Base-by-base conservation (phyloP, 2,113 vertebrate species). In the Salvelinus sp. region DNA sequence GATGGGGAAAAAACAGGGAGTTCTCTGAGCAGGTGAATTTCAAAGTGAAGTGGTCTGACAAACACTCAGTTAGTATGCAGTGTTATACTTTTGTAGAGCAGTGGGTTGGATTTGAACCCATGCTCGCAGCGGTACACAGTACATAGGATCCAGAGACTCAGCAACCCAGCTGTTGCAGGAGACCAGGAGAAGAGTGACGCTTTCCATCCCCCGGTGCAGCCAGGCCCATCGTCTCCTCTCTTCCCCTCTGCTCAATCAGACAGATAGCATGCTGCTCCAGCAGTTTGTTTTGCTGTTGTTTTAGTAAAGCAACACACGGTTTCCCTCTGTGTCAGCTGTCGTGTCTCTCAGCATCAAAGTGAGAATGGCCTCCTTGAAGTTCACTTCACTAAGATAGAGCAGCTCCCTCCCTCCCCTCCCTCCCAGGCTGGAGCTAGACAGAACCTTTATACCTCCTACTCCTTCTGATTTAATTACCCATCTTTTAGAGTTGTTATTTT, bases 211-310 rank as follows among this genome's bases (percentile, higher is more conserved):
- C 48, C 16, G 50, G 70, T 71, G 70, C 50, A 58, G 13, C 70
- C 48, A 28, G n/a, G 33, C 48, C 50, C 27, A 5, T 6, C 13
- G 14, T 18, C 3, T 16, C 50, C 13, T 54, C 50, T 14, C 50
- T 14, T 54, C 50, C 0, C 16, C 16, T 54, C 58, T 23, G 58
- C 58, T 16, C 72, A 27, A 25, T 48, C 48, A 44, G 44, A 12
- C 20, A 54, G 69, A 50, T 22, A 28, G 47, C 65, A 69, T 57
- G 66, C 68, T 58, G 27, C 50, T 50, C 47, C 27, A 25, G 23
- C 48, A 28, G 72, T 80, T 80, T 78, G 73, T 82, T 82, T 75
- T 63, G 57, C 67, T 83, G 76, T 84, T 86, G 82, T 84, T 87
- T 80, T 77, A 66, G 80, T 76, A 75, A 54, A 87, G 85, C 77